Base-by-base conservation (phyloP, 37 sponge, comb jelly and placozoan species). In the Halisarca cf. caerulea region DNA sequence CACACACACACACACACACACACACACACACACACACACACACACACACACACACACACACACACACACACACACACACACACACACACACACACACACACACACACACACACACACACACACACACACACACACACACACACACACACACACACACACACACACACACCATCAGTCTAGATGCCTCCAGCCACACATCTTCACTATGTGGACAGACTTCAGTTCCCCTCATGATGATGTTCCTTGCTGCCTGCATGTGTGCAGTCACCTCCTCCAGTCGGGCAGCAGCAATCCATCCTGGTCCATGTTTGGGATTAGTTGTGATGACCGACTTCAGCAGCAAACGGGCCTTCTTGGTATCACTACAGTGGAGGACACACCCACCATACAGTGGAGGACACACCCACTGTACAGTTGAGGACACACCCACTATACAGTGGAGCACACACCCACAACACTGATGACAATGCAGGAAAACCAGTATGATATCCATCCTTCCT, bases 271-370 rank as follows among this genome's bases (percentile, higher is more conserved):
- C 99, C 80, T 98, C 99, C 77, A 98, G 86, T 28, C 99, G 79
- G n/a, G 99, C 99, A 64, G 93, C 86, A 25, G 99, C 99, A 57
- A 98, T 96, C 99, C 99, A 98, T 17, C 99, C 97, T 20, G 99
- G 99, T 14, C 92, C 96, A 64, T 98, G 99, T 35, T 96, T 98
- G 20, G 99, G 99, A 82, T 98, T 98, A 34, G 99, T 96, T 32
- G 79, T 91, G 62, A 90, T 98, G 53, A 98, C 97, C 35, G 99
- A 98, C 86, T 98, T 92, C 58, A 98, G 89, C 33, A 98, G 68
- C 38, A 98, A 88, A 35, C 99, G 83, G 21, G 97, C 97, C 34
- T 96, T 96, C 89, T 96, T 96, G 47, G 94, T 85, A 81, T 96
- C 97, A 83, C 97, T 90, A 75, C 59, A 84, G 59, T 5, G 42